Evolutionary conservation across 2,888 invertebrate genomes (phyloP), one percentile per base, ranked within the genome.

Genomic region (Temnothorax ravouxi): DNA sequence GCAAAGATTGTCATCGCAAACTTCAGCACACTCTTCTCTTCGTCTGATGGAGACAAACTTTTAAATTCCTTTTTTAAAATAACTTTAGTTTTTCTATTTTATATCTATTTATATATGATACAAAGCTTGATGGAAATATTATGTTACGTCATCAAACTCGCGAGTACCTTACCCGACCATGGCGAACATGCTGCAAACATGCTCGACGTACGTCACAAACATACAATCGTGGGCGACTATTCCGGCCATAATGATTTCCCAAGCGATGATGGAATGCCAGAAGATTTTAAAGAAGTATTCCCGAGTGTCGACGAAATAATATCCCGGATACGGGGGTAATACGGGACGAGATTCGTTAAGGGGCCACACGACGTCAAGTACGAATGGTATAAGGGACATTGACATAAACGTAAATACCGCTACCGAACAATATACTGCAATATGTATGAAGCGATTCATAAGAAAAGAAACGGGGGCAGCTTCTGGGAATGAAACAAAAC

Each of bases 311-410:
- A 83, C 83, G 18, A 83, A 83, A 25, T 83, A 83, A 13, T 77
- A 66, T 11, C 21, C 47, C 34, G 64, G 71, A 38, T 54, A 75
- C 2, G 79, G 59, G 3, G 34, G 18, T n/a, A 47, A 0, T 11
- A 66, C 15, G 4, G 77, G 47, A 15, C 83, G 79, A 2, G 83
- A 83, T 56, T 59, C 41, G 18, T 83, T 83, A 13, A 83, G 76
- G 0, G 83, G 83, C 29, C 21, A 59, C 0, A 83, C 11, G 13
- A 61, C 5, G 29, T 83, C 79, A 5, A 83, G 29, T 41, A 21
- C 18, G 61, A 44, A 25, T 1, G 79, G 83, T n/a, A 83, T 13
- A 18, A 77, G 25, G 0, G 71, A 38, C 34, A 56, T 9, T 6
- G 21, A 67, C n/a, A 79, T 13, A 29, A 83, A 83, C 1, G n/a